Evolutionary conservation across 2,797 vertebrate species (phyloP), one percentile per base, ranked within the genome.

Genomic region (Schizopygopsis pylzovi): DNA sequence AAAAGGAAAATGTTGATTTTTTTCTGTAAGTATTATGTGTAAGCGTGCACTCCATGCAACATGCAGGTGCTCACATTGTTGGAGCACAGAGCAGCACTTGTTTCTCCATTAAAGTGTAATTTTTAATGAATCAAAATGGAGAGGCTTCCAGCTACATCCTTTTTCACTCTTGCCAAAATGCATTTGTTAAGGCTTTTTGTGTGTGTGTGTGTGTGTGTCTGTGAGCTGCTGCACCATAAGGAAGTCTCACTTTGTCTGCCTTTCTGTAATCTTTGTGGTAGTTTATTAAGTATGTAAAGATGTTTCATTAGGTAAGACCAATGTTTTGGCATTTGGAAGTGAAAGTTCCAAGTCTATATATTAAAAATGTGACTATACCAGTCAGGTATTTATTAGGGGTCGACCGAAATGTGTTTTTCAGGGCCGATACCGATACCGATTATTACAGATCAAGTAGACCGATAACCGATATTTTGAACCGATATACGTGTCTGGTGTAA

Each of bases 101-200:
- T 85, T 90, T 89, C 91, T 93, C 90, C 91, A 90, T 93, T 94
- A 92, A 82, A 87, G 78, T 93, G 93, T 94, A 93, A 94, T 95
- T 94, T 93, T 95, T 95, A 94, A 95, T 94, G 93, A 95, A 94
- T 91, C 90, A 92, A 92, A 92, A 93, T 88, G 86, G 90, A 94
- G 91, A 83, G 41, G 91, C 90, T 93, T 92, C 82, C 92, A 92
- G 68, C 91, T 93, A 89, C 91, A 93, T 93, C 87, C 93, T 92
- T 93, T 83, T 92, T 88, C 91, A 93, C 93, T 94, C 92, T 92
- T 93, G 92, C 93, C 92, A 91, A 93, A 90, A 92, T 92, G 92
- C 94, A 94, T 95, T 95, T 95, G 95, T 96, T 95, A 95, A 94
- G 93, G 95, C 41, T 92, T 94, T 93, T 93, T 93, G 28, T 91